Evolutionary conservation across 1,140 invertebrate species (phyloP), one percentile per base, ranked within the genome.

Genomic region (Condylostylus longicornis): DNA sequence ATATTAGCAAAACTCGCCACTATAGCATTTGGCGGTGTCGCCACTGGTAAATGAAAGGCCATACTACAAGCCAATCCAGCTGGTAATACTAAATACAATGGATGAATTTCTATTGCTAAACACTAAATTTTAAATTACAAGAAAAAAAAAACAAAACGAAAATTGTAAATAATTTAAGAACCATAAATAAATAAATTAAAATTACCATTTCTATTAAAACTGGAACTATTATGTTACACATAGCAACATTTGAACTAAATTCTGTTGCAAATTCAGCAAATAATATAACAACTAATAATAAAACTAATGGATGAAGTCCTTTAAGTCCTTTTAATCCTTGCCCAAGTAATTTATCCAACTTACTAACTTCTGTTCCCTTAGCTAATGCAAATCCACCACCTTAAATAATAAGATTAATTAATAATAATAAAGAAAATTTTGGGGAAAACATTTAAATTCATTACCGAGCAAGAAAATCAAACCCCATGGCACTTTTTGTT

Each of bases 11-110:
- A 78, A 1, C 79, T 78, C 30, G 83, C 84, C 1, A 87, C 87
- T 35, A 97, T 86, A 1, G 91, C 90, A 63, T 96, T 96, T n/a
- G 90, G 90, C 4, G 89, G 87, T 0, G 77, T 79, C 37, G 65
- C 64, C 2, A 84, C 79, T 7, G 84, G 82, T 41, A 66, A 44
- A 28, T 65, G 66, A 63, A 79, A 80, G 4, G 77, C 72, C 62
- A 72, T 89, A 6, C 83, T 88, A 54, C 80, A 84, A 6, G 72
- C 74, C 30, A 82, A 57, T 0, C 84, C 72, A 0, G 83, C 76
- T 1, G 90, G 88, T 39, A 94, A 61, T 71, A 91, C 87, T 49
- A 91, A 67, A 58, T 82, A 87, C 35, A 93, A 53, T 0, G 90
- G 90, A 68, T 94, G 81, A 23, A 79, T 66, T 43, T 70, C 49